Evolutionary conservation across 2,113 vertebrate species (phyloP), one percentile per base, ranked within the genome.

Genomic region (Sapajus apella): DNA sequence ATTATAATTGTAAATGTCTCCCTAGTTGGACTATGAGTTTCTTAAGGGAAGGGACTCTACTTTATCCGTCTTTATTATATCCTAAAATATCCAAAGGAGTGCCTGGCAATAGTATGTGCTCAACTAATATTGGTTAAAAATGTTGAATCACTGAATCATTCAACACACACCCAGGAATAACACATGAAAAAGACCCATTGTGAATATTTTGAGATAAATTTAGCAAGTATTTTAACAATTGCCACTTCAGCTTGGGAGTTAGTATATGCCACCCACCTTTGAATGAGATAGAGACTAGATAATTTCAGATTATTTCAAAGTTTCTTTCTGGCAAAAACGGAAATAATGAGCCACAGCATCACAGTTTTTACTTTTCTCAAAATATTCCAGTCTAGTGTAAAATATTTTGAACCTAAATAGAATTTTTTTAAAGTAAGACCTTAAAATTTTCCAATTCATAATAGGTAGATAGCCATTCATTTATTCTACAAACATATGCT

Each of bases 161-260:
- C 37, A 92, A 40, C 6, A 82, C 3, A 56, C 64, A 72, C 6
- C 35, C 56, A 58, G 50, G 9, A 56, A 52, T 45, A 66, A 17
- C 25, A 50, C 11, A 76, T 80, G 2, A 43, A 79, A 72, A 30
- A 96, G n/a, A 52, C 4, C 32, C 14, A 52, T 17, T 37, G 20
- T 87, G 40, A 90, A 87, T 5, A 83, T 76, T 66, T 77, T 30
- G 18, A 14, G 11, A 64, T 76, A 86, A 79, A 87, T 25, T 70
- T 90, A 40, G 66, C 37, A 89, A 95, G 77, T 95, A 81, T 82
- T 76, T 64, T 76, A 86, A 76, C 8, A 82, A 82, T 23, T 81
- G 25, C 8, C 66, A 45, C 40, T 86, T 75, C 10, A 64, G 0
- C 56, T 40, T 66, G 10, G 23, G 11, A 90, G 40, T 47, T 92